phyloP scores from a whole-genome alignment of 2,797 vertebrate species.

The Rhodeus uyekii region DNA sequence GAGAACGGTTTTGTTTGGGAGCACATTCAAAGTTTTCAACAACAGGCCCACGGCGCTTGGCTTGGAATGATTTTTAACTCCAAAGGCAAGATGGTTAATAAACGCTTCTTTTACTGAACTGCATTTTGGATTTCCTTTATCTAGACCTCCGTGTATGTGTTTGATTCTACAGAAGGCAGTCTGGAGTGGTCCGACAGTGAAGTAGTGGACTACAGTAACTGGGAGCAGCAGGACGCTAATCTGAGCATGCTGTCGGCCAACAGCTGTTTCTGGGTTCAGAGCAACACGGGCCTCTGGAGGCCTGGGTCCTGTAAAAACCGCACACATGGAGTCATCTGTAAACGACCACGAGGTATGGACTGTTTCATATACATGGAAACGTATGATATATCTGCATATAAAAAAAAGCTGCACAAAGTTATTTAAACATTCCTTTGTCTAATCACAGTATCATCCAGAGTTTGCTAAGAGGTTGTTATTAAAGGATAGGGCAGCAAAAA shows the following conservation, averaged over 20 bases:
- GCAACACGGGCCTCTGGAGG: conserved; percentile 90
- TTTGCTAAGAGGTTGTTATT: too few species aligned
- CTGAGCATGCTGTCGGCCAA: conserved; percentile 92
- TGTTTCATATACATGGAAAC: neutral
- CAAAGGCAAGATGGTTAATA: conserved; percentile 69
- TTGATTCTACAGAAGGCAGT: conserved; percentile 75
- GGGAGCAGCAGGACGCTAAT: conserved; percentile 85
- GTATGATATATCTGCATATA: neutral
- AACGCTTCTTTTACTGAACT: neutral
- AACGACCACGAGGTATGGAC: conserved; percentile 83
- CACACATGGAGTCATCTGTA: conserved; percentile 95
- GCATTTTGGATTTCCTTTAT: neutral
- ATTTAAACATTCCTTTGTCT: neutral
- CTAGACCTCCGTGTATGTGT: conserved; percentile 26
- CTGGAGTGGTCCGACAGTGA: conserved; percentile 90
- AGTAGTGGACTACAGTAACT: conserved; percentile 89
- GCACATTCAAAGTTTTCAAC: conserved; percentile 88
- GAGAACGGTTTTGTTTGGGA: conserved; percentile 96
- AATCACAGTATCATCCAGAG: neutral
- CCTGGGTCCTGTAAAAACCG: conserved; percentile 88
- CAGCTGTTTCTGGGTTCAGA: conserved; percentile 98
- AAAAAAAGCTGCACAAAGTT: neutral
- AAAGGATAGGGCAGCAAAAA: too few species aligned
- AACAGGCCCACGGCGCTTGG: conserved; percentile 89
- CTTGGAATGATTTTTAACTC: conserved; percentile 92